Base-by-base conservation (phyloP, 1,140 invertebrate genomes). In the Microplitis demolitor region DNA sequence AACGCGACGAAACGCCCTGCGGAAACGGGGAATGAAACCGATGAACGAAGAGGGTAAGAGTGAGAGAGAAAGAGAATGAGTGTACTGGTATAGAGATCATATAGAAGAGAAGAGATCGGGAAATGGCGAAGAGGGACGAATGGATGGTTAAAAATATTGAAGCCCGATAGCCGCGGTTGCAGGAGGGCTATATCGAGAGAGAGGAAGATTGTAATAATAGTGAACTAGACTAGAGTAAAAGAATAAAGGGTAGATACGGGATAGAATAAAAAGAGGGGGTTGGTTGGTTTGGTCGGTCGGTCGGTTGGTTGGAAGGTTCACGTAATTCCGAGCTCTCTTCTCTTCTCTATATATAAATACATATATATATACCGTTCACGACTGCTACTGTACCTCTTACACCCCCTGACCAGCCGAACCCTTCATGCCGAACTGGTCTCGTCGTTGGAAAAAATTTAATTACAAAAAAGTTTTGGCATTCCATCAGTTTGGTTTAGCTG, bases 391-490 rank as follows among this genome's bases (percentile, higher is more conserved):
- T 58, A 16, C 33, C 53, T 50, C 56, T 60, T 13, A n/a, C 37
- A n/a, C 53, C 33, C 11, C 39, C 62, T 66, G 56, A 61, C 45
- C 68, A 53, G 45, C 71, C 64, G 24, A 71, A 54, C 50, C 16
- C 50, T 56, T 58, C 56, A 39, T n/a, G 5, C 11, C 35, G 33
- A 34, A 31, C 66, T 53, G 63, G 58, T 53, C 60, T 63, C 60
- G 35, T 50, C 62, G 69, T 71, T 78, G 70, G 71, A 77, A 84
- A 82, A 84, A 83, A 84, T 85, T 85, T 84, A 84, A 85, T 84
- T 84, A 84, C 79, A 82, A 80, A 81, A 83, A 84, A 83, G 78
- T 82, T 84, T 83, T 83, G 84, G 80, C 84, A 84, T 83, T 84
- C 82, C 83, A 78, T 82, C 83, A 81, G 83, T 83, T 83, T 81